Conservation (phyloP, 1,140 invertebrate species). For the Diabrotica virgifera region DNA sequence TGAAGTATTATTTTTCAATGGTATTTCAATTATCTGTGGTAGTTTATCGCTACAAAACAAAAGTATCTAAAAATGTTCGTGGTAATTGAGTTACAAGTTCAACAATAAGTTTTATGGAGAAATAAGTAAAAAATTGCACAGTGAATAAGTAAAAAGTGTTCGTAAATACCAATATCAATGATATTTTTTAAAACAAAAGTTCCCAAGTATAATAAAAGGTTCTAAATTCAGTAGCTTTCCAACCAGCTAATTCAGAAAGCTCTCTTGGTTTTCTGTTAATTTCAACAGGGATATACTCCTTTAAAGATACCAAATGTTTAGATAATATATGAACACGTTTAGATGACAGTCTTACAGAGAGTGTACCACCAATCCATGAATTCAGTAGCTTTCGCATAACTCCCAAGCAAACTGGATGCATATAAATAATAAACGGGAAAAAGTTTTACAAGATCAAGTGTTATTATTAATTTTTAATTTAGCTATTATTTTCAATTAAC, state of each 20-base stretch:
- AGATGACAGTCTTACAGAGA: background rate
- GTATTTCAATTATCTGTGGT: too few relatives aligned
- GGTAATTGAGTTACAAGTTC: too few relatives aligned
- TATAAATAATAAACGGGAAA: conserved; percentile 41
- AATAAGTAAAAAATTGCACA: too few relatives aligned
- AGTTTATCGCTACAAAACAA: too few relatives aligned
- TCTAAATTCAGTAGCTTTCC: conserved; percentile 53
- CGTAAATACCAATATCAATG: conserved; percentile 41
- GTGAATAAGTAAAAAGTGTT: conserved; percentile 48
- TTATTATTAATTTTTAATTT: too few relatives aligned
- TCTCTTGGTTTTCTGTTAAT: conserved; percentile 30
- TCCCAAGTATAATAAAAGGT: conserved; percentile 51
- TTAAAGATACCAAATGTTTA: too few relatives aligned
- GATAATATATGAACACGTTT: conserved; percentile 8
- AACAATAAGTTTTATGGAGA: too few relatives aligned
- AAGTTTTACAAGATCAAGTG: too few relatives aligned
- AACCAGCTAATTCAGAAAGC: conserved; percentile 30
- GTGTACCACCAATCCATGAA: conserved; percentile 7
- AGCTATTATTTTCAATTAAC: too few relatives aligned
- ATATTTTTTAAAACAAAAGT: conserved; percentile 43
- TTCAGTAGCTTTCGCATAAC: conserved; percentile 21
- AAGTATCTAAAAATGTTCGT: too few relatives aligned
- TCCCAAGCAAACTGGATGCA: conserved; percentile 39
- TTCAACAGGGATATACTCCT: conserved; percentile 26
- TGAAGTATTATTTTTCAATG: too few relatives aligned